phyloP scores from a whole-genome alignment of 2,888 invertebrate species.

The Drosophila histrio region DNA sequence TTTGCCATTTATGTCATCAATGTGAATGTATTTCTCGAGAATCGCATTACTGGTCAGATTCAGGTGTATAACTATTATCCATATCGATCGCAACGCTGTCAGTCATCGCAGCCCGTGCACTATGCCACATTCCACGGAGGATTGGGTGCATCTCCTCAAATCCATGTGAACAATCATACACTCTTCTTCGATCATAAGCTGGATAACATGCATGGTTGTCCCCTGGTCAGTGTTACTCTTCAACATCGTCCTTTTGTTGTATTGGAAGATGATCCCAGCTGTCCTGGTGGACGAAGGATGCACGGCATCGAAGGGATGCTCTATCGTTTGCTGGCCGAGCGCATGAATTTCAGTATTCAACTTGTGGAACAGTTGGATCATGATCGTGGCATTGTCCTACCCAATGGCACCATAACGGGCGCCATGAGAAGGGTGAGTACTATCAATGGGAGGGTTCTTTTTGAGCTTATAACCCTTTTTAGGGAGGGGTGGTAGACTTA shows the following conservation, averaged over 20 bases:
- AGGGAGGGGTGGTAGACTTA: no score
- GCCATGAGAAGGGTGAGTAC: conserved; percentile 69
- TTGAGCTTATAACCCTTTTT: no score
- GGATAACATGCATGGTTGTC: conserved; percentile 76
- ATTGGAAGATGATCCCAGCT: conserved; percentile 39
- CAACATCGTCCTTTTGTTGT: conserved; percentile 70
- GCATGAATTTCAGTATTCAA: conserved; percentile 80
- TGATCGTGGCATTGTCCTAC: conserved; percentile 59
- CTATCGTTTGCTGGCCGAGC: conserved; percentile 62
- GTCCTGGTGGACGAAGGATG: conserved; percentile 26
- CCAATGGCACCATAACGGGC: conserved; percentile 80
- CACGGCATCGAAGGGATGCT: conserved; percentile 82
- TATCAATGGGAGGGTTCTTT: background rate
- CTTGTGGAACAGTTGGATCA: conserved; percentile 39
- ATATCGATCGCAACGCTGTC: conserved; percentile 69
- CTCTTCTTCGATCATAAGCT: conserved; percentile 72
- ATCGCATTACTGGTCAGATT: conserved; percentile 43
- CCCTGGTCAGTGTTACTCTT: conserved; percentile 71
- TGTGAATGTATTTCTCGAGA: conserved; percentile 71
- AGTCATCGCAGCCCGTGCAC: conserved; percentile 64
- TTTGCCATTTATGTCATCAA: conserved; percentile 77
- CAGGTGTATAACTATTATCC: conserved; percentile 80
- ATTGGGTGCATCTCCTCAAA: conserved; percentile 20
- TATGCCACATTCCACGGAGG: conserved; percentile 64
- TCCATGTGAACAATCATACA: conserved; percentile 32